Evolutionary conservation across 2,888 invertebrate genomes (phyloP), one percentile per base, ranked within the genome.

Genomic region (Masnerella sp.): DNA sequence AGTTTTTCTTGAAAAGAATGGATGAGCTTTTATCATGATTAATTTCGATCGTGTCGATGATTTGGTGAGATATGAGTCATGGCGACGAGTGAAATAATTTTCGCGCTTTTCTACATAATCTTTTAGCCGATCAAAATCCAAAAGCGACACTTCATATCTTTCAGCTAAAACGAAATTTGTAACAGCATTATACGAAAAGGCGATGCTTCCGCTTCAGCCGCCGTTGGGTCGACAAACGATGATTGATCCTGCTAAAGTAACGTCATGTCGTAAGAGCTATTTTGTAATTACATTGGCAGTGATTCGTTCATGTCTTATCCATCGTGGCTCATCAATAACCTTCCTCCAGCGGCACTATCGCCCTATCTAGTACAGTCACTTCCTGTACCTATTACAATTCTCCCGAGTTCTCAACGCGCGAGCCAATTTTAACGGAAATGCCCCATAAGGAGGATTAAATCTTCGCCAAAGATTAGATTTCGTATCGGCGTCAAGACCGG

Each of bases 241-340:
- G 84, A 84, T 84, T 78, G 84, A 84, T 84, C 78, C 81, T 65
- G 74, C 76, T 70, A 74, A 79, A 79, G 79, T 80, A 79, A 79
- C 78, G 79, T 80, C 74, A 78, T 76, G 77, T 80, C 76, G 74
- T 80, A 82, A 80, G 80, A 81, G 80, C 81, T 77, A 82, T 84
- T 83, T 82, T 81, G 82, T 82, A 82, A 84, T 84, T 84, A 84
- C 81, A 78, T 79, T 79, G 78, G 79, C 80, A 81, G 80, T 81
- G 82, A 84, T 81, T 83, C 80, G 78, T 80, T 79, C 81, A 76
- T 80, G 75, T 83, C 84, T 84, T 82, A 82, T 82, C 84, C 82
- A 83, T 82, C 78, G 72, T 75, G 69, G 74, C 80, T 81, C 85
- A 84, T 86, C 85, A 83, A 85, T 85, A 84, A 85, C 81, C 79